Percentiles rank a stretch among this genome's conserved stretches.
phyloP scores from a whole-genome alignment of 2,797 vertebrate genomes.

The Tamandua tetradactyla region DNA sequence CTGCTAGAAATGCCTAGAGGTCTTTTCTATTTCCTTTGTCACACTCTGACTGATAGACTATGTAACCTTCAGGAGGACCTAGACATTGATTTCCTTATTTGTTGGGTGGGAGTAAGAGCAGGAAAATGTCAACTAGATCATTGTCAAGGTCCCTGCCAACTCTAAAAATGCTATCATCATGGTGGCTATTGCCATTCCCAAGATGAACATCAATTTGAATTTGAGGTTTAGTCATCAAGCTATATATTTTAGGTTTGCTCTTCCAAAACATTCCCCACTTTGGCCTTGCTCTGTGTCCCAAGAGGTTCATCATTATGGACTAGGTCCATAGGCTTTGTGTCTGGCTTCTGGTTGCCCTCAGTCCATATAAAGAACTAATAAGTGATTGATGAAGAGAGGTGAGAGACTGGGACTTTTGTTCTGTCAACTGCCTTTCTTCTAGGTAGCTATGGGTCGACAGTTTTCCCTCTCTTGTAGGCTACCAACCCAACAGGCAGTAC shows the following conservation, averaged over 20 bases:
- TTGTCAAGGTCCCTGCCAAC: neutral
- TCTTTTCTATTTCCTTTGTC: neutral
- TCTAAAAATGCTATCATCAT: neutral
- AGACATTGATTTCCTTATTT: neutral
- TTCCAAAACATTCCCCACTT: neutral
- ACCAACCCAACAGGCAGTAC: neutral
- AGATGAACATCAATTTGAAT: neutral
- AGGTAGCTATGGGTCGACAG: neutral
- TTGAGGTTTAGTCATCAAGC: neutral
- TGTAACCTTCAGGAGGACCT: neutral
- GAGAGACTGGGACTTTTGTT: neutral
- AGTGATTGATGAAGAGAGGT: neutral
- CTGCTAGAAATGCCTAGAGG: neutral
- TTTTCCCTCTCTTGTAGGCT: neutral
- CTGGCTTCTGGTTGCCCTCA: neutral
- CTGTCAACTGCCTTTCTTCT: neutral
- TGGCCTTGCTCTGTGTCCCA: neutral
- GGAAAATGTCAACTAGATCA: neutral
- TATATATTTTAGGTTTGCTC: neutral
- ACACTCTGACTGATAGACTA: neutral
- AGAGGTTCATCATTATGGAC: neutral
- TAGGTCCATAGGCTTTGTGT: rapidly evolving
- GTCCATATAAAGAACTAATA: neutral
- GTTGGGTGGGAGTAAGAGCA: neutral
- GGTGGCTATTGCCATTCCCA: neutral